A percentile compares a stretch with the other conserved stretches of the same genome.
Conservation (phyloP, 2,888 invertebrate species). For the Noctua pronuba region DNA sequence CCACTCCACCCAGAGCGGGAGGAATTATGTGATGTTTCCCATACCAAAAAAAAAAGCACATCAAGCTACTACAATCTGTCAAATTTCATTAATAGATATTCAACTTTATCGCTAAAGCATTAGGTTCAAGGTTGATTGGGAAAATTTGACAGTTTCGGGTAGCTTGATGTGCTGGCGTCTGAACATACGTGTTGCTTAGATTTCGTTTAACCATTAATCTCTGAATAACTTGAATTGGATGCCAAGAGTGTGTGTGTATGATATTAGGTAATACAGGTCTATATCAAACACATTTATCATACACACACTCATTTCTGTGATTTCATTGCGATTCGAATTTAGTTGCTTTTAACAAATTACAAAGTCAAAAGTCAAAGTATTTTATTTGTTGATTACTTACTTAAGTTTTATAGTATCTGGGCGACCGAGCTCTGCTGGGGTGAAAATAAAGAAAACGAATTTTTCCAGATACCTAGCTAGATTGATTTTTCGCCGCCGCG, state of each 20-base stretch:
- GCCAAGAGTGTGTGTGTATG: too few relatives aligned
- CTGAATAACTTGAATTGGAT: constrained; percentile 1
- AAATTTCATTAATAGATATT: too few relatives aligned
- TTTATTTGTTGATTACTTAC: too few relatives aligned
- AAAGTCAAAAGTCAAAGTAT: too few relatives aligned
- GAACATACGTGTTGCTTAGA: neutral
- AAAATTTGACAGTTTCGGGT: too few relatives aligned
- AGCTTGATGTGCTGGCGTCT: too few relatives aligned
- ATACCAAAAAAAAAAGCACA: too few relatives aligned
- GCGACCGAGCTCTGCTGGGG: neutral
- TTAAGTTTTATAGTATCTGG: neutral
- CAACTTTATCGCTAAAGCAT: too few relatives aligned
- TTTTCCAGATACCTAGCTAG: neutral
- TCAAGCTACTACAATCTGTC: too few relatives aligned
- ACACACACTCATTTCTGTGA: neutral
- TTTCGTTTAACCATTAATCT: neutral
- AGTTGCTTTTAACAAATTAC: neutral
- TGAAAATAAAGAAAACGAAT: neutral
- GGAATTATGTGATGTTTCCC: too few relatives aligned
- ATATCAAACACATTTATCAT: neutral
- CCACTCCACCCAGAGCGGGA: too few relatives aligned
- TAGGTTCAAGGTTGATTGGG: too few relatives aligned
- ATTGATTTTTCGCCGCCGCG: neutral
- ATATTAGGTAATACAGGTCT: neutral
- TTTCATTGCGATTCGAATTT: neutral